A percentile compares a stretch with the other conserved stretches of the same genome.
Evolutionary conservation across 2,113 vertebrate species (phyloP).

Genomic region (Ibidorhyncha struthersii): DNA sequence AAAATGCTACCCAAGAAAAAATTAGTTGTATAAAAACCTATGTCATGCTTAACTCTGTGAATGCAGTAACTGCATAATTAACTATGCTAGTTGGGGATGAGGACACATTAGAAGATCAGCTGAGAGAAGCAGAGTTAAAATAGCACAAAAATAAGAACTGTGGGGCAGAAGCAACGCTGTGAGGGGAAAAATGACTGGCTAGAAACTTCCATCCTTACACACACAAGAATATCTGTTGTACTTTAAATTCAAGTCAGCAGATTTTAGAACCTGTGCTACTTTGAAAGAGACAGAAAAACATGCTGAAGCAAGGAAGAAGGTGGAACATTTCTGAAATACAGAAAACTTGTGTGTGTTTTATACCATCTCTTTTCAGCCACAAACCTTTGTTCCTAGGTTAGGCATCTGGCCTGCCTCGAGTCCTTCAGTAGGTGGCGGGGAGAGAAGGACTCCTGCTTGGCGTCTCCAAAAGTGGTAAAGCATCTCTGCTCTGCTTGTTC

Average conservation of each 20-base stretch:
- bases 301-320: neutral
- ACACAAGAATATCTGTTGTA: neutral
- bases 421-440: neutral
- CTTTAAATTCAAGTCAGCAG: neutral
- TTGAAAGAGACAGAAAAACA: neutral
- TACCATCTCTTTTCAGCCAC: neutral
- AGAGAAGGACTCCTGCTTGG: neutral
- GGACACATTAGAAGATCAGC: neutral
- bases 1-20: neutral
- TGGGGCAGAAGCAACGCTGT: neutral
- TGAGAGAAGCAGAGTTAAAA: neutral
- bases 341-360: neutral
- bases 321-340: neutral
- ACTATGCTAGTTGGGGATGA: neutral
- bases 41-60: neutral
- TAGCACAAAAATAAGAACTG: neutral
- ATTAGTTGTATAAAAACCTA: neutral
- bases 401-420: rapidly evolving
- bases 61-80: neutral
- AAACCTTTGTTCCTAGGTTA: neutral
- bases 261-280: neutral
- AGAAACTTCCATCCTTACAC: neutral
- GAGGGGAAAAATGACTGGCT: neutral
- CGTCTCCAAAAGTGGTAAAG: neutral
- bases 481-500: neutral